Percentiles rank a stretch among this genome's conserved stretches.
phyloP scores from a whole-genome alignment of 1,140 invertebrate species.

The Alviniconcha marisindica region DNA sequence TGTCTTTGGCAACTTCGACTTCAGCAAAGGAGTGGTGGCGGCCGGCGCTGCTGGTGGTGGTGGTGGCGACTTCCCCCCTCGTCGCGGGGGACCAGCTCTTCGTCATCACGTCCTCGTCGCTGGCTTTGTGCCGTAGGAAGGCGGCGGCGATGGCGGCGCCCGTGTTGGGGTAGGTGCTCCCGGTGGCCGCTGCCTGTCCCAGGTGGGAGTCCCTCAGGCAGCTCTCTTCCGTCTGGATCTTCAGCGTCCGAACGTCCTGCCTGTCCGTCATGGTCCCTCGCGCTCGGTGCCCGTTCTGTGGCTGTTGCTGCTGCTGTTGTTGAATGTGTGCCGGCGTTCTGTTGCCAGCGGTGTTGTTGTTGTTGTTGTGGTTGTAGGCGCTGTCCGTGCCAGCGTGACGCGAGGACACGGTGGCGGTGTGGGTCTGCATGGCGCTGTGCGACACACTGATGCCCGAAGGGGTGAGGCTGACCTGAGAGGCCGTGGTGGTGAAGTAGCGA shows the following conservation, averaged over 20 bases:
- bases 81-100: not conserved
- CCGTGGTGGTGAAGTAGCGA: not conserved
- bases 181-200: not conserved
- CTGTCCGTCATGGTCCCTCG: slow-evolving; percentile 52
- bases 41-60: not conserved
- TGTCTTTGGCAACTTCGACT: not conserved
- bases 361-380: no score
- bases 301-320: no score
- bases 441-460: not conserved
- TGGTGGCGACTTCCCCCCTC: not conserved
- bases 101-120: not conserved
- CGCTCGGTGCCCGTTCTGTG: slow-evolving; percentile 17
- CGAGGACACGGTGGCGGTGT: not conserved
- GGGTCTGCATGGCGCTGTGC: not conserved
- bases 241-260: slow-evolving; percentile 38
- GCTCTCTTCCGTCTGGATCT: slow-evolving; percentile 47
- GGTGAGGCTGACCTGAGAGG: not conserved
- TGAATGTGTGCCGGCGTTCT: not conserved
- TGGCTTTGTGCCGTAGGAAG: slow-evolving; percentile 6
- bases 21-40: not conserved
- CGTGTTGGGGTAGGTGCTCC: not conserved
- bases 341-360: no score
- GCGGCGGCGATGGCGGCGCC: not conserved
- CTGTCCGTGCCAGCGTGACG: not conserved
- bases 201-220: not conserved